phyloP scores from a whole-genome alignment of 2,888 invertebrate species.

The Volucella bombylans region DNA sequence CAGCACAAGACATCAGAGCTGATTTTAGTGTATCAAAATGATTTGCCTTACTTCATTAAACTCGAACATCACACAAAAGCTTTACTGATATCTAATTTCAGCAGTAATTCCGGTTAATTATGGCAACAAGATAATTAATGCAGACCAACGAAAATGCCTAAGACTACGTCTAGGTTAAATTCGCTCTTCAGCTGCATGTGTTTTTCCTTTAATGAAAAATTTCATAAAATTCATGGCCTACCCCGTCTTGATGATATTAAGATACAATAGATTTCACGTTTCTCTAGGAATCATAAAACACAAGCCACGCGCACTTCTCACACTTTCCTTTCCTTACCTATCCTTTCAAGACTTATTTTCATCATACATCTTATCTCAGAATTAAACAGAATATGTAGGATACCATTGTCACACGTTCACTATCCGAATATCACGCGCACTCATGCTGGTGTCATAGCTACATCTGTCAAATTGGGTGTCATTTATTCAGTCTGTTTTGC shows the following conservation, averaged over 20 bases:
- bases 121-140: no score
- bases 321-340: background rate
- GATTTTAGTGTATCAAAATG: no score
- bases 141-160: no score
- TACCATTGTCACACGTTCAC: slow-evolving; percentile 5
- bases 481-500: no score
- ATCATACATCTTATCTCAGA: slow-evolving; percentile 15
- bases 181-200: background rate
- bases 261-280: slow-evolving; percentile 3
- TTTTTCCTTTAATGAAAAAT: background rate
- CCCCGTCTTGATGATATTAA: slow-evolving; percentile 2
- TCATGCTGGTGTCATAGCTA: no score
- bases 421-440: background rate
- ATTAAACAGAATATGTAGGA: background rate
- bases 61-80: no score
- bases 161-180: no score
- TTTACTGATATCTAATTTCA: no score
- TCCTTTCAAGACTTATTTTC: background rate
- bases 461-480: no score
- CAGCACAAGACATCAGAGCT: no score
- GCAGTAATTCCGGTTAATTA: no score
- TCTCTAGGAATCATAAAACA: background rate
- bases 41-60: no score
- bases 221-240: slow-evolving; percentile 7
- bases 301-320: background rate